phyloP scores from a whole-genome alignment of 2,797 vertebrate species.

The Cuculus canorus region DNA sequence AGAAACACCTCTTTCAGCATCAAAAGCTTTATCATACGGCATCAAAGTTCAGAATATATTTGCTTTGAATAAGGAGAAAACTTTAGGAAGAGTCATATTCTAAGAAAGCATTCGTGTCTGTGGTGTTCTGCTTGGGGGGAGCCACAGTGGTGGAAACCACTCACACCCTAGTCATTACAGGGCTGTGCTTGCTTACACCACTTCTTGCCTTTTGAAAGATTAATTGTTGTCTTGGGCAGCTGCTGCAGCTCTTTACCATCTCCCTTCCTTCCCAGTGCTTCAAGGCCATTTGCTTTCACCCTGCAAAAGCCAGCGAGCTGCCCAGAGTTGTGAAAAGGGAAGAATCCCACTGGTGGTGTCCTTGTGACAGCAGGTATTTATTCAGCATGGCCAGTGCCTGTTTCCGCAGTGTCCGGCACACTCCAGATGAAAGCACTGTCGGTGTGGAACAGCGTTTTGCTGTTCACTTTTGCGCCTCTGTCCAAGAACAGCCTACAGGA shows the following conservation, averaged over 20 bases:
- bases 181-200: not conserved
- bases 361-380: not conserved
- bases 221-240: not conserved
- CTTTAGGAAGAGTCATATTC: not conserved
- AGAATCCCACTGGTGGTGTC: not conserved
- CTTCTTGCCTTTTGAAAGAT: not conserved
- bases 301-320: rapidly evolving
- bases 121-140: too few relatives aligned
- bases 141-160: not conserved
- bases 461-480: not conserved
- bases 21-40: not conserved
- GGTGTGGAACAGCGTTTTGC: not conserved
- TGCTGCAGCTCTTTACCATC: not conserved
- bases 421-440: not conserved
- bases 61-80: not conserved
- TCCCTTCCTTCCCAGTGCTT: not conserved
- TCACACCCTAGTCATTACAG: rapidly evolving
- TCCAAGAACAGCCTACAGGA: slow-evolving; percentile 41
- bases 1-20: not conserved
- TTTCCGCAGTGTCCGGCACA: not conserved
- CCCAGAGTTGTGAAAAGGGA: rapidly evolving
- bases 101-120: not conserved
- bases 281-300: not conserved
- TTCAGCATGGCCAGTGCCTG: not conserved
- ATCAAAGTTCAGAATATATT: not conserved